Base-by-base conservation (phyloP, 2,888 invertebrate genomes). In the Cactoblastis cactorum region DNA sequence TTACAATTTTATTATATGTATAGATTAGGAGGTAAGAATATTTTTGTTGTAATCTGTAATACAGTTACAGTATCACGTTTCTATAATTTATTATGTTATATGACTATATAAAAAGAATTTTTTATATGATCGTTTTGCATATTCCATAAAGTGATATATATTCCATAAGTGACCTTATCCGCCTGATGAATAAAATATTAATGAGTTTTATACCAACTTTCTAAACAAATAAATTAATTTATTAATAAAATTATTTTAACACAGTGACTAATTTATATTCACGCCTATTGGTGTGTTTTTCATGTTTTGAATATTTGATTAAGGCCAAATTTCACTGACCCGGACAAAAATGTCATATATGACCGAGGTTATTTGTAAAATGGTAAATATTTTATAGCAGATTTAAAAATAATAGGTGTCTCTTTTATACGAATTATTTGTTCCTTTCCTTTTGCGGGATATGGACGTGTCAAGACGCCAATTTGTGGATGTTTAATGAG, bases 371-470 rank as follows among this genome's bases (percentile, higher is more conserved):
- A 24, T 33, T 45, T 49, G 17, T 47, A 52, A 57, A 54, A 45
- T 33, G 22, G 35, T 17, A 50, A 49, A 51, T 45, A 51, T 49
- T 35, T 52, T 38, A 45, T 34, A 46, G 17, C 15, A 46, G 49
- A 43, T 51, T 17, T 52, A 47, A 49, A 50, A 45, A 37, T 24
- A 39, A 35, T 52, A 46, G 52, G 54, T 53, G 55, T 38, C 67
- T 62, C 52, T 63, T 64, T 71, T 62, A 54, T 67, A 61, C 34
- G 34, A 55, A 50, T 68, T 63, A 69, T 65, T 56, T 51, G 49
- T 65, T 65, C 65, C 60, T 39, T 54, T 56, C 65, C 69, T 59
- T 49, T 51, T 49, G 56, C 57, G 54, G 53, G 53, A 60, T 52
- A 51, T 50, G 47, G 47, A 63, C 58, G 65, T 65, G 66, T 67